Evolutionary conservation across 2,797 vertebrate species (phyloP).

Genomic region (Tangara arthus): DNA sequence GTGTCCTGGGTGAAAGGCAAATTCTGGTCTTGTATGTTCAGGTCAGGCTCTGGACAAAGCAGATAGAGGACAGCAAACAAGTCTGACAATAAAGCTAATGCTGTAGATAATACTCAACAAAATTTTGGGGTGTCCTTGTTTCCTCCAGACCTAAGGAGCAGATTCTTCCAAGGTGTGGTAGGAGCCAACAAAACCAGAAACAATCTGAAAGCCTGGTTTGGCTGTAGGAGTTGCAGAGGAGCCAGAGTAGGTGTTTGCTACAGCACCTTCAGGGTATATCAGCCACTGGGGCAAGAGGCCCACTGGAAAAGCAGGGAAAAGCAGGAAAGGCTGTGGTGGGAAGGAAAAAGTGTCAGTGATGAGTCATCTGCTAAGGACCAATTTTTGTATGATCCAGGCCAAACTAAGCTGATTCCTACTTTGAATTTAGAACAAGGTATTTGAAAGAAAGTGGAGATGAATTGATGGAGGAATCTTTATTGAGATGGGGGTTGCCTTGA

Average conservation of each 20-base stretch:
- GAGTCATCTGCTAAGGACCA: not conserved
- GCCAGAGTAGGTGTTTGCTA: not conserved
- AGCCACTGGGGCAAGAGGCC: not conserved
- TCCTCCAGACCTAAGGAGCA: not conserved
- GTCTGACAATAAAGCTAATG: not conserved
- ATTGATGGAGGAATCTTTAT: not conserved
- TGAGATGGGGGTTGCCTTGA: not conserved
- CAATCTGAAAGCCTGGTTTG: not conserved
- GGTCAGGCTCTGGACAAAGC: not conserved
- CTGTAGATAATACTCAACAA: not conserved
- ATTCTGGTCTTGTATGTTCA: not conserved
- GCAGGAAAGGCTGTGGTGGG: not conserved
- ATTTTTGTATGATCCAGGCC: not conserved
- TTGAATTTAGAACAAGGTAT: not conserved
- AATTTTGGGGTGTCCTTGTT: not conserved
- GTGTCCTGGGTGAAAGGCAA: not conserved
- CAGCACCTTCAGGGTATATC: fast-evolving
- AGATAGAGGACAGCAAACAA: not conserved
- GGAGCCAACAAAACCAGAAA: not conserved
- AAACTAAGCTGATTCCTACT: not conserved
- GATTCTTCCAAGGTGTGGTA: not conserved
- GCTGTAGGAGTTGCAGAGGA: not conserved
- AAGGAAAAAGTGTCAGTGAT: not conserved
- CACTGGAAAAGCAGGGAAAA: not conserved
- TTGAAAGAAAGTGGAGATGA: not conserved